Percentiles rank a stretch among this genome's conserved stretches.
These are phyloP conservation scores for Habropoda laboriosa DNA, from an alignment of 1,140 invertebrate genomes.

Conservation along the genomic window DNA sequence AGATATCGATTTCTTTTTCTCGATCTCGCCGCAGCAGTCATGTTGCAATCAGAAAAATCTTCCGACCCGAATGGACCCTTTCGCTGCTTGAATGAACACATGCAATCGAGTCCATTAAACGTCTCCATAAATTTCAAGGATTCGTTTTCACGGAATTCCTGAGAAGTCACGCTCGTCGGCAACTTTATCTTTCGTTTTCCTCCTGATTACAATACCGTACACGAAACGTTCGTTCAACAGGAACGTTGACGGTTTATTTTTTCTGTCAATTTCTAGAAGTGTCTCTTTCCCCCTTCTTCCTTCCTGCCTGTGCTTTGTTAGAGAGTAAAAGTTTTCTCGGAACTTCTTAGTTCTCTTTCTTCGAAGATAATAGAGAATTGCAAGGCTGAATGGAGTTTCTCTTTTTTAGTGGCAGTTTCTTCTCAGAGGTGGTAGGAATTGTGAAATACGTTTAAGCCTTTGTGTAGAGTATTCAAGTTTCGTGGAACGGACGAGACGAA, in stretches of 20 bases:
- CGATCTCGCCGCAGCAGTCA: neutral
- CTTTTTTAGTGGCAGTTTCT: no score
- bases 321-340: neutral
- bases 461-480: no score
- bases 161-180: neutral
- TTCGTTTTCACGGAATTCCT: neutral
- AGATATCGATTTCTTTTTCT: constrained; percentile 20
- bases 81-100: no score
- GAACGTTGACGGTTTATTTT: neutral
- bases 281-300: neutral
- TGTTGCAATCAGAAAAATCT: neutral
- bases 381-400: no score
- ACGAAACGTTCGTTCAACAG: neutral
- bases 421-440: no score
- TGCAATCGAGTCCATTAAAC: neutral
- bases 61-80: neutral
- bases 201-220: neutral
- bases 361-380: no score
- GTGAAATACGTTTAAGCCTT: no score
- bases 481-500: no score
- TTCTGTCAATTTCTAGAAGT: neutral
- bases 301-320: neutral
- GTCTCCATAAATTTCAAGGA: neutral
- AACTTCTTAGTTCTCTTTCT: no score
- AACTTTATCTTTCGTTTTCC: neutral